phyloP scores from a whole-genome alignment of 2,888 invertebrate species.

The Tupiocoris notatus region DNA sequence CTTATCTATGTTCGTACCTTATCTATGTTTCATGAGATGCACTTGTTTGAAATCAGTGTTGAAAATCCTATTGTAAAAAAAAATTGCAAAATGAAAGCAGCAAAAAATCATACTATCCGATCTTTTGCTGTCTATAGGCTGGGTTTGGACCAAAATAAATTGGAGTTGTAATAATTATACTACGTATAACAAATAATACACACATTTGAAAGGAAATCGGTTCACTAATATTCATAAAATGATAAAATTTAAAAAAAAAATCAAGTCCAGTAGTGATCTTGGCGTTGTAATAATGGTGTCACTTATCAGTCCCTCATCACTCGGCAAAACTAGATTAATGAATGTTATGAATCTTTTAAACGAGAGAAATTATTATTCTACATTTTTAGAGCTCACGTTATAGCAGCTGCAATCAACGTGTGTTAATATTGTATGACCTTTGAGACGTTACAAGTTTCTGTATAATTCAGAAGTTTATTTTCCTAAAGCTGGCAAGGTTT shows the following conservation, averaged over 20 bases:
- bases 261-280: constrained; percentile 23
- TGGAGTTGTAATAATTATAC: constrained; percentile 29
- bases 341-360: not conserved
- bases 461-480: no score
- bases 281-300: constrained; percentile 31
- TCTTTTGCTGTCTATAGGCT: constrained; percentile 39
- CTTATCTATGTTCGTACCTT: constrained; percentile 22
- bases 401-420: not conserved
- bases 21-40: constrained; percentile 15
- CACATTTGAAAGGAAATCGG: constrained; percentile 16
- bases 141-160: constrained; percentile 39
- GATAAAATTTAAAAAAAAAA: not conserved
- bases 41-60: constrained; percentile 38
- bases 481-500: no score
- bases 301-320: constrained; percentile 34
- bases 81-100: constrained; percentile 19
- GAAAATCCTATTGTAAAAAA: constrained; percentile 1
- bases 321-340: constrained; percentile 11
- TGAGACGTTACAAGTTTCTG: no score
- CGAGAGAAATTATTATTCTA: no score
- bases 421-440: not conserved
- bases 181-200: not conserved
- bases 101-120: constrained; percentile 22
- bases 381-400: not conserved
- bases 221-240: not conserved